Conservation (phyloP, 1,140 invertebrate genomes). For the Teleogryllus occipitalis region DNA sequence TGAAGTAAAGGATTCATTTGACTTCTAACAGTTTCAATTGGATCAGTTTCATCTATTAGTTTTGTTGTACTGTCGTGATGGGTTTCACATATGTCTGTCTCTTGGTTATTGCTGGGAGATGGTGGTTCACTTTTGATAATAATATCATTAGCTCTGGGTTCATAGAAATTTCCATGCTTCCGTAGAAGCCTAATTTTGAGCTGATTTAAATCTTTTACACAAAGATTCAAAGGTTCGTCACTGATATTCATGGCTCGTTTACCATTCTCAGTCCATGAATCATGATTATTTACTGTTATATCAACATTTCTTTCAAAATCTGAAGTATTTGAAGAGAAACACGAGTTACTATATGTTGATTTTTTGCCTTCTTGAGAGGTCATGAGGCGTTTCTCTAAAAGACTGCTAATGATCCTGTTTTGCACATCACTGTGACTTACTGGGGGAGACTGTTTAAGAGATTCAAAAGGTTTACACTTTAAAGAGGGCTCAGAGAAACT, state of each 20-base stretch:
- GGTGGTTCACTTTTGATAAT: not conserved
- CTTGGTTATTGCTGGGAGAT: not conserved
- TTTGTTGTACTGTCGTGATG: not conserved
- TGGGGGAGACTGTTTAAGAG: not conserved
- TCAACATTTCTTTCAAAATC: not conserved
- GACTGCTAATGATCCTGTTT: slow-evolving; percentile 56
- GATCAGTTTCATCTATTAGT: not conserved
- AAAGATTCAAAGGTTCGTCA: slow-evolving; percentile 74
- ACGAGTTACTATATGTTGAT: not conserved
- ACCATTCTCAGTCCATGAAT: not conserved
- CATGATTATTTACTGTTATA: not conserved
- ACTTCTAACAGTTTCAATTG: too few species aligned
- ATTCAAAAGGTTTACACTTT: slow-evolving; percentile 15
- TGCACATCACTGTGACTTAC: slow-evolving; percentile 49
- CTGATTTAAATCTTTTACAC: slow-evolving; percentile 61
- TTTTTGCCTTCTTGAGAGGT: not conserved
- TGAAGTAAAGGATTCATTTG: too few species aligned
- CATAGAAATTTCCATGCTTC: slow-evolving; percentile 51
- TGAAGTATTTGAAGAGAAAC: not conserved
- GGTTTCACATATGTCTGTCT: not conserved
- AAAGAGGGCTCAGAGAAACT: not conserved
- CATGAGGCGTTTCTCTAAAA: slow-evolving; percentile 56
- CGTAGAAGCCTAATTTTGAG: slow-evolving; percentile 52
- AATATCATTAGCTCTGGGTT: slow-evolving; percentile 36
- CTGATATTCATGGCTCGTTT: not conserved